Conservation (phyloP, 2,797 vertebrate genomes). For the Sarcophilus harrisii region DNA sequence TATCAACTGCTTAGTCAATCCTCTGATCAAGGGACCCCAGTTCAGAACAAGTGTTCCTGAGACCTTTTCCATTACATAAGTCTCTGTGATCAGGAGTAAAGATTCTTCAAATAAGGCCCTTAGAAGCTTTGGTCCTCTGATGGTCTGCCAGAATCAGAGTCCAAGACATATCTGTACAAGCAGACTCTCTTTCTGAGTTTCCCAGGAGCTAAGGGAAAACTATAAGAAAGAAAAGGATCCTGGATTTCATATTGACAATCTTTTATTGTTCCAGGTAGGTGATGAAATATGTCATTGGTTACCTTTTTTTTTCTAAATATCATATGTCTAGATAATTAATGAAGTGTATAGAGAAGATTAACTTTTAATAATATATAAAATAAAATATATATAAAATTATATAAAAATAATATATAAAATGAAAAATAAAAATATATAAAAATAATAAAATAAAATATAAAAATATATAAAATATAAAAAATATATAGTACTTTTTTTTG, state of each 20-base stretch:
- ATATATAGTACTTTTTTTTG: neutral
- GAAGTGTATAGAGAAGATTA: neutral
- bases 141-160: constrained; percentile 77
- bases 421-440: too few relatives aligned
- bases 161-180: constrained; percentile 76
- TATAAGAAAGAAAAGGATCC: constrained; percentile 36
- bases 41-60: neutral
- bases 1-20: neutral
- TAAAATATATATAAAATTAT: too few relatives aligned
- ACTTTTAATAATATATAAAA: neutral
- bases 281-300: neutral
- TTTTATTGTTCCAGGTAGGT: neutral
- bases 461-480: too few relatives aligned
- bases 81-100: constrained; percentile 80
- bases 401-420: too few relatives aligned
- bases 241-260: constrained; percentile 34
- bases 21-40: neutral
- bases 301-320: neutral
- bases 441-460: too few relatives aligned
- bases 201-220: constrained; percentile 74
- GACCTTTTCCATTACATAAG: constrained; percentile 73
- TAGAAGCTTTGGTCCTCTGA: constrained; percentile 78
- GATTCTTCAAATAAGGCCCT: constrained; percentile 78
- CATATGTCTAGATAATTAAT: neutral
- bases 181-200: constrained; percentile 71